These are phyloP conservation scores for Tapera naevia DNA, from an alignment of 2,797 vertebrate species.

Conservation along the genomic window DNA sequence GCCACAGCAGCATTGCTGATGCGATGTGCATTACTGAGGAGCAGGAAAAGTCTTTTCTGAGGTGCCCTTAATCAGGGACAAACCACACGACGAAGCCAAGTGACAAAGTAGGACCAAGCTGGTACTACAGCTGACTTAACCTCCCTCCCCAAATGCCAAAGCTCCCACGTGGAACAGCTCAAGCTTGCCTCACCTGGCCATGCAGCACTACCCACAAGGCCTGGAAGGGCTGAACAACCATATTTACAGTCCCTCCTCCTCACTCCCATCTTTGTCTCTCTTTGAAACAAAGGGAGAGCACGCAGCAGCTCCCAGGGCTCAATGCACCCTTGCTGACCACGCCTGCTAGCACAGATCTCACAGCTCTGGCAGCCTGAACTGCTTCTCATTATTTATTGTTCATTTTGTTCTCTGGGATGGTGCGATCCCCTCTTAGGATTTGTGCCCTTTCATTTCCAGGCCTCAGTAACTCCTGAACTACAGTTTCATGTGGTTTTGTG, in stretches of 20 bases:
- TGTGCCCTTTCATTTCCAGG: constrained; percentile 77
- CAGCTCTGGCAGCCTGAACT: constrained; percentile 42
- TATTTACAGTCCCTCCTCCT: background rate
- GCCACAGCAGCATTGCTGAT: background rate
- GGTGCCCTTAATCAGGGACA: background rate
- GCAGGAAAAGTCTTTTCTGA: background rate
- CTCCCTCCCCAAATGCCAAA: background rate
- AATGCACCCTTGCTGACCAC: background rate
- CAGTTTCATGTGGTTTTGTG: constrained; percentile 76
- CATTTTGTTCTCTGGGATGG: constrained; percentile 59
- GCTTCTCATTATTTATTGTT: constrained; percentile 68
- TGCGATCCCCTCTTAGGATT: constrained; percentile 64
- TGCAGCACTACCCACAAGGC: background rate
- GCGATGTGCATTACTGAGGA: background rate
- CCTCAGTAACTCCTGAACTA: constrained; percentile 74
- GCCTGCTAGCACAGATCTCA: constrained; percentile 31
- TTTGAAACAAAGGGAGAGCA: background rate
- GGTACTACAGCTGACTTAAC: background rate
- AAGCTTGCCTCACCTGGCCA: background rate
- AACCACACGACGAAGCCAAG: background rate
- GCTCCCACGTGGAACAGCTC: background rate
- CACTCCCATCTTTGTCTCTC: background rate
- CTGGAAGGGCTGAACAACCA: background rate
- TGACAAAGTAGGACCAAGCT: background rate
- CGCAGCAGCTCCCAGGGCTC: background rate